Base-by-base conservation (phyloP, 1,140 invertebrate genomes). In the Aphidius ervi region DNA sequence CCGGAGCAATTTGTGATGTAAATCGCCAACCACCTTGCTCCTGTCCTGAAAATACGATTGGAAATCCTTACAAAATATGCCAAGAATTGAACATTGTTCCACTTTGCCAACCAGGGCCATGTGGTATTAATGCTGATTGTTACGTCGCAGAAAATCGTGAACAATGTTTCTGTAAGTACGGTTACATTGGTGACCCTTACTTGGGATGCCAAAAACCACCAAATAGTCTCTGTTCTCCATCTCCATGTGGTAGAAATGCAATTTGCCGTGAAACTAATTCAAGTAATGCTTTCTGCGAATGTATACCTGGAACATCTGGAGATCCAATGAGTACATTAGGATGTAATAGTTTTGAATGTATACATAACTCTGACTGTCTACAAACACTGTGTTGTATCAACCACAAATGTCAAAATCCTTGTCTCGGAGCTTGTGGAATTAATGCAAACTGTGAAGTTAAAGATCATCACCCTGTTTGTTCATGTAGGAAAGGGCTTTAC, bases 11-110 rank as follows among this genome's bases (percentile, higher is more conserved):
- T 46, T 94, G 92, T 70, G 90, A 94, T 78, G 86, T 88, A 9
- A 85, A 85, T 59, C 83, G 86, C 65, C 79, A 82, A 58, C 90
- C 90, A n/a, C 83, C 88, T 9, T 94, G 91, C 74, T 92, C 87
- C 74, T 94, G 91, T 73, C 88, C 90, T 23, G 84, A 86, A 65
- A 83, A 85, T 57, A 87, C 85, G 6, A 75, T 87, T 57, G 90
- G 91, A 68, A 92, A 93, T 80, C 90, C 90, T 10, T 93, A 88
- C 71, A 86, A 85, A 67, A 83, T 81, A 59, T 93, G 90, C 69
- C 79, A 79, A 63, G 85, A 81, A 82, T 74, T 62, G 63, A 5
- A 68, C 5, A 63, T 73, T 3, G 81, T 85, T 66, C 80, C 84
- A 2, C 73, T 91, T 4, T 91, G 89, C 66, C 83, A 87, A 75